phyloP scores from a whole-genome alignment of 1,140 invertebrate genomes.

The Elysia chlorotica region DNA sequence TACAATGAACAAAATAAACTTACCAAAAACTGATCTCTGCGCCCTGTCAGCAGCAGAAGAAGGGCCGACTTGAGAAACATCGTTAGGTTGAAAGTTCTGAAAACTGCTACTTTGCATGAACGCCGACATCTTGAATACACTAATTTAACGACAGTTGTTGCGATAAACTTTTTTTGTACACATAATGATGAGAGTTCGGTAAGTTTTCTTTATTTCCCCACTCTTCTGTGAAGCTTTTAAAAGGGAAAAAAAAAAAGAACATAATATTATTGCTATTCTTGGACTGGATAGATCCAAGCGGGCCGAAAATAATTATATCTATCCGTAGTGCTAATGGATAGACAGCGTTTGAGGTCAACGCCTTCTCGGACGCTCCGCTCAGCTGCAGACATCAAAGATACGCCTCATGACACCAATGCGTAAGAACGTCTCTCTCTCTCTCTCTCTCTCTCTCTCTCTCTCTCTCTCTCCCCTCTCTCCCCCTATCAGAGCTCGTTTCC shows the following conservation, averaged over 20 bases:
- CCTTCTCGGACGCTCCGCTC: not conserved
- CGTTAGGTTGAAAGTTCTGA: not conserved
- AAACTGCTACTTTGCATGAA: not conserved
- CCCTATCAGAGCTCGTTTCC: not conserved
- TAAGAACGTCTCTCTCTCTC: not conserved
- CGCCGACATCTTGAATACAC: not conserved
- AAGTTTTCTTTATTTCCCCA: not conserved
- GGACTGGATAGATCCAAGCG: not conserved
- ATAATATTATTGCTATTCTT: not conserved
- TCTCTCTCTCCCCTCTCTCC: not conserved
- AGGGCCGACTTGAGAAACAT: not conserved
- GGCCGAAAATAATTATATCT: not conserved
- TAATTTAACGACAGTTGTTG: not conserved
- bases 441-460: not conserved
- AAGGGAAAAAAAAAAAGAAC: too few relatives aligned
- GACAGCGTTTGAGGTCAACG: not conserved
- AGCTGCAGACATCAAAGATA: too few relatives aligned
- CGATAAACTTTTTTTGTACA: not conserved
- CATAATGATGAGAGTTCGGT: not conserved
- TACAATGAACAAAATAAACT: too few relatives aligned
- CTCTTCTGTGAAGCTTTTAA: too few relatives aligned
- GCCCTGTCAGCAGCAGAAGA: constrained; percentile 49
- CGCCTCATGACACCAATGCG: not conserved
- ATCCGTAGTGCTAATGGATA: not conserved
- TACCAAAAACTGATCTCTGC: constrained; percentile 57